A percentile compares a stretch with the other conserved stretches of the same genome.
Conservation (phyloP, 1,140 invertebrate species). For the Brachystomella parvula region DNA sequence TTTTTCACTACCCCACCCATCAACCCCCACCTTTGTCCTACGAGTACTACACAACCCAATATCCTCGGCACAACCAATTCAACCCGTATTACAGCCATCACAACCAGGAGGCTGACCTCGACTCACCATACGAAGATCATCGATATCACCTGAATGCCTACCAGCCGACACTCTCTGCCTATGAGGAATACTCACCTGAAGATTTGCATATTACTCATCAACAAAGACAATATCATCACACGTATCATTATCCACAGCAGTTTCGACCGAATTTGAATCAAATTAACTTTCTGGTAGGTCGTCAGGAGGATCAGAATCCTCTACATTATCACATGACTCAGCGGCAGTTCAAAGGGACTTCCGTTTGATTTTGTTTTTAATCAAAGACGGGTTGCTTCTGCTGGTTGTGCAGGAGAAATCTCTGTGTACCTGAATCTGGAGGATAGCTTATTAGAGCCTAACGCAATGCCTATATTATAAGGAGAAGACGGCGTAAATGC, state of each 20-base stretch:
- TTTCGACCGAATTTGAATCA: no score
- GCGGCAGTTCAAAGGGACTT: neutral
- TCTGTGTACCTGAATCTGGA: no score
- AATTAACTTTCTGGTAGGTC: no score
- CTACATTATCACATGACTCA: neutral
- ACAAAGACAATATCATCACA: constrained; percentile 10
- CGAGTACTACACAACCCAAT: no score
- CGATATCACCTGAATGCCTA: no score
- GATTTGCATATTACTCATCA: neutral
- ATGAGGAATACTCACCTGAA: neutral
- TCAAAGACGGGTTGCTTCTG: no score
- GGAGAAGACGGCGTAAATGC: no score
- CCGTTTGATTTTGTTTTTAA: neutral
- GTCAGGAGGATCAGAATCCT: neutral
- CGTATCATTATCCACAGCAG: constrained; percentile 13
- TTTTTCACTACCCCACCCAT: neutral
- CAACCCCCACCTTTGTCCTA: no score
- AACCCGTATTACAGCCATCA: neutral
- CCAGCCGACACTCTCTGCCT: neutral
- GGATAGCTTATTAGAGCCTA: no score
- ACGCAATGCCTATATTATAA: no score
- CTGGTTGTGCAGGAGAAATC: no score
- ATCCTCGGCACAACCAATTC: constrained; percentile 7
- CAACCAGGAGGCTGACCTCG: neutral
- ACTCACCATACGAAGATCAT: neutral